phyloP scores from a whole-genome alignment of 1,140 invertebrate species.

The Drosophila trapezifrons region DNA sequence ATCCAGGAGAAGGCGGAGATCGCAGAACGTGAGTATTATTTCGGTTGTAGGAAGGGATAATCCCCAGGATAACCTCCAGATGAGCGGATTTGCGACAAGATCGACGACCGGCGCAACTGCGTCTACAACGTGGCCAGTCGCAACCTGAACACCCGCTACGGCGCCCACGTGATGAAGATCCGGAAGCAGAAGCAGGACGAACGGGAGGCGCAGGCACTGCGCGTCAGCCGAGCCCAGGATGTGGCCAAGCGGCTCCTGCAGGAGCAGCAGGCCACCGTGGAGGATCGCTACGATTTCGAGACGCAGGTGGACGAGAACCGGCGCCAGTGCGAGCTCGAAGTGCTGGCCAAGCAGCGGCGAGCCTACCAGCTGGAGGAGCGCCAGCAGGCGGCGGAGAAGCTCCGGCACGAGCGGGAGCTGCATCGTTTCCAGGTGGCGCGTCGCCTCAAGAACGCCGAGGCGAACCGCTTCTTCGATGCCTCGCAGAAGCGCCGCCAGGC shows the following conservation, averaged over 20 bases:
- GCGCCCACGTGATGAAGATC: conserved; percentile 24
- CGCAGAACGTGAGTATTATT: conserved; percentile 51
- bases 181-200: neutral
- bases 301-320: conserved; percentile 30
- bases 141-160: conserved; percentile 26
- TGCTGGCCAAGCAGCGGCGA: conserved; percentile 38
- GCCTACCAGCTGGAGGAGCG: conserved; percentile 40
- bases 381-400: neutral
- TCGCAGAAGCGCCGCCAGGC: conserved; percentile 9
- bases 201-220: conserved; percentile 7
- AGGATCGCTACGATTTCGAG: conserved; percentile 20
- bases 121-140: conserved; percentile 43
- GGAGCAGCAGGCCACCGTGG: neutral
- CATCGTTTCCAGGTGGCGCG: conserved; percentile 56
- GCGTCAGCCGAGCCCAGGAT: conserved; percentile 16
- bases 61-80: conserved; percentile 20
- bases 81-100: conserved; percentile 54
- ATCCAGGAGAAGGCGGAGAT: conserved; percentile 46
- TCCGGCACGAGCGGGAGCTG: conserved; percentile 24
- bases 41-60: neutral
- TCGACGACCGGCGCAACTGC: conserved; percentile 60
- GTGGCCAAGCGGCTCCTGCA: conserved; percentile 6
- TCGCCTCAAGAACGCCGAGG: conserved; percentile 43
- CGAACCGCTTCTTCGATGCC: conserved; percentile 33
- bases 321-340: conserved; percentile 31